phyloP scores from a whole-genome alignment of 2,888 invertebrate genomes.

The Monoplex corrugatus region DNA sequence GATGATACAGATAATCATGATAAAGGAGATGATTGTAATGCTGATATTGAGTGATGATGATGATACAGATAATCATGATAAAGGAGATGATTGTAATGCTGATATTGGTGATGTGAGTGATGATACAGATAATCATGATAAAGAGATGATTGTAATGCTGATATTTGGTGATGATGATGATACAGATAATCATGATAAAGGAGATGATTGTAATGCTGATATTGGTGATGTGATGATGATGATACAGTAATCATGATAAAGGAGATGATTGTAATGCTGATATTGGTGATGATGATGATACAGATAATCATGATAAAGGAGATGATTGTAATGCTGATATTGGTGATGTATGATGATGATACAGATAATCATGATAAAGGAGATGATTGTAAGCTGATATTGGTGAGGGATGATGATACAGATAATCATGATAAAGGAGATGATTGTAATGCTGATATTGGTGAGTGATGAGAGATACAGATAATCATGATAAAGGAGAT shows the following conservation, averaged over 20 bases:
- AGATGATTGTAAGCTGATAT: background rate
- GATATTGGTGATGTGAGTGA: no score
- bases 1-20: no score
- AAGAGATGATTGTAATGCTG: background rate
- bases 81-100: no score
- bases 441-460: background rate
- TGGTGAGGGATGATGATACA: background rate
- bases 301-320: background rate
- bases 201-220: background rate
- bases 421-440: background rate
- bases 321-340: background rate
- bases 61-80: no score
- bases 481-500: background rate
- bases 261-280: background rate
- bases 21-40: no score
- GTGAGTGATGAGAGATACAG: no score
- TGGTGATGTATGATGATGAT: background rate
- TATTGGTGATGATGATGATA: background rate
- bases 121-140: background rate
- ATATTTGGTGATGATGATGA: background rate
- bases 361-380: background rate
- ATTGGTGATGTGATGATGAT: no score
- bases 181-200: background rate
- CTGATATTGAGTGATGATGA: no score
- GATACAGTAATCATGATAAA: background rate